Evolutionary conservation across 2,797 vertebrate species (phyloP).

Genomic region (Pangasius sanitwongsei): DNA sequence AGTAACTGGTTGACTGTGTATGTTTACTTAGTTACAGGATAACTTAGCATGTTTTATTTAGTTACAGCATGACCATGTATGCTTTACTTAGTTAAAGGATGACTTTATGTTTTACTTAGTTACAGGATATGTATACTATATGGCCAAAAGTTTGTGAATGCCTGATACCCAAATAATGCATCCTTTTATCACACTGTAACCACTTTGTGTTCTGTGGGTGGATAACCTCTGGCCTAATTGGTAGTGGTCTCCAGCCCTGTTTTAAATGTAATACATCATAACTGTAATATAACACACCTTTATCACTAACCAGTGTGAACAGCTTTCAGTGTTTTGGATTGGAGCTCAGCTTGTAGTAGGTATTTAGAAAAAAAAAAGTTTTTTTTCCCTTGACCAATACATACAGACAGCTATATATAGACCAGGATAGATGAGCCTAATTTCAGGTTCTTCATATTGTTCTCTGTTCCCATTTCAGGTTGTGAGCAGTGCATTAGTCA

Average conservation of each 20-base stretch:
- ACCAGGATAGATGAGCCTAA: background rate
- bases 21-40: no score
- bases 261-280: background rate
- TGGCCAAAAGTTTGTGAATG: no score
- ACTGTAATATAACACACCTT: background rate
- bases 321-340: background rate
- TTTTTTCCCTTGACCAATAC: background rate
- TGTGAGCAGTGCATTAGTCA: constrained; percentile 76
- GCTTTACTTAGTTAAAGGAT: no score
- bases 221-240: background rate
- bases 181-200: no score
- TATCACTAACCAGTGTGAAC: background rate
- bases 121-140: no score
- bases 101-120: background rate
- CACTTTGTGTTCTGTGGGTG: no score
- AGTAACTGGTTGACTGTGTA: no score
- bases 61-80: no score
- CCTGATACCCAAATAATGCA: background rate
- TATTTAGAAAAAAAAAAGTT: background rate
- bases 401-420: background rate
- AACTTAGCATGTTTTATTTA: no score
- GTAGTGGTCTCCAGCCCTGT: background rate
- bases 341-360: background rate
- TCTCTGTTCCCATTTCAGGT: constrained; percentile 66
- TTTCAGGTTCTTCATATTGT: background rate